Conservation (phyloP, 2,113 vertebrate genomes). For the Toxotes chatareus region DNA sequence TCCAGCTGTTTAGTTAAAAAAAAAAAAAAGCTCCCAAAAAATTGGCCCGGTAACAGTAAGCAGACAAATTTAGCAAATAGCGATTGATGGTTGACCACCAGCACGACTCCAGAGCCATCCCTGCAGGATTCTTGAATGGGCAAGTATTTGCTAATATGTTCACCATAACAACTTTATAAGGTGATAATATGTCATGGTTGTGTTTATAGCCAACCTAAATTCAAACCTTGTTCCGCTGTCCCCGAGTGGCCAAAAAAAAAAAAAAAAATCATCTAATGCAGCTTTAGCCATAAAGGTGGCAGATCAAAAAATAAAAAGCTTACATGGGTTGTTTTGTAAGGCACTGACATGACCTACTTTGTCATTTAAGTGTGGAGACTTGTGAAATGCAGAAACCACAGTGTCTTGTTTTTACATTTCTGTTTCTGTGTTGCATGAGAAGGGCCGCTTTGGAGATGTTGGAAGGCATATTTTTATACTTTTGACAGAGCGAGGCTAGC, state of each 20-base stretch:
- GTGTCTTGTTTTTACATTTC: slow-evolving; percentile 28
- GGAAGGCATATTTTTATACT: slow-evolving; percentile 2
- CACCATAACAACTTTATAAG: not conserved
- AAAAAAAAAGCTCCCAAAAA: not conserved
- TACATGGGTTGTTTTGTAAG: slow-evolving; percentile 29
- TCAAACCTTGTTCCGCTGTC: not conserved
- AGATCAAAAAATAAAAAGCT: not conserved
- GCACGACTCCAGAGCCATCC: not conserved
- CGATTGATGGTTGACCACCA: not conserved
- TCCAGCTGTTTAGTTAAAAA: not conserved
- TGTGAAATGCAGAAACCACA: slow-evolving; percentile 53
- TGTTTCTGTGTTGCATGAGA: slow-evolving; percentile 23
- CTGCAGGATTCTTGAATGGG: not conserved
- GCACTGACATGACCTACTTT: slow-evolving; percentile 43
- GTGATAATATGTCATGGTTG: slow-evolving; percentile 11
- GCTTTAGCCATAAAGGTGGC: not conserved
- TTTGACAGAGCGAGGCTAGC: not conserved
- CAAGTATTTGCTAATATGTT: not conserved
- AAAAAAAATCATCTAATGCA: not conserved
- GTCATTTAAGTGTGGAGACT: slow-evolving; percentile 42
- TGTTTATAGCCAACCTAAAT: not conserved
- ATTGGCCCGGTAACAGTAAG: not conserved
- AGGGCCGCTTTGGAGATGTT: slow-evolving; percentile 32
- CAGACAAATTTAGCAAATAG: not conserved
- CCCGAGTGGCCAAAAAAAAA: not conserved